These are phyloP conservation scores for Araneus ventricosus DNA, from an alignment of 1,140 invertebrate species.

Conservation along the genomic window DNA sequence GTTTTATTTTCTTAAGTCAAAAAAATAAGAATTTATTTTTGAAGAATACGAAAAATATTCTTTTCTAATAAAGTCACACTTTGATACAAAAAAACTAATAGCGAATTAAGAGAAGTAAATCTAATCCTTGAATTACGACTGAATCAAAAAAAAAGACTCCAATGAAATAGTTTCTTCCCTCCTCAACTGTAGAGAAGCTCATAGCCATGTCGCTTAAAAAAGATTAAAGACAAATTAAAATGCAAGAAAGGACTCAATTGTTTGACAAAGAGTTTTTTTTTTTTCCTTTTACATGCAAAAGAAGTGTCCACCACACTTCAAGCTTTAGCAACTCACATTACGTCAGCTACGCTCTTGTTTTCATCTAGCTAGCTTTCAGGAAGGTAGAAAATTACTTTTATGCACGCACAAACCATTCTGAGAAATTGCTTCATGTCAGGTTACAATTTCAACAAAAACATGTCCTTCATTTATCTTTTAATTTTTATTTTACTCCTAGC, in stretches of 20 bases:
- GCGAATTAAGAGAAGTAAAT: background rate
- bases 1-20: background rate
- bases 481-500: background rate
- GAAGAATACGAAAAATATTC: background rate
- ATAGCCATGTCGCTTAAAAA: background rate
- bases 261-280: conserved; percentile 41
- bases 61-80: background rate
- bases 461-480: background rate
- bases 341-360: background rate
- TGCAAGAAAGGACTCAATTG: conserved; percentile 38
- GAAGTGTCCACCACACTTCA: background rate
- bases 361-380: background rate
- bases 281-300: conserved; percentile 25
- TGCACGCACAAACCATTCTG: background rate
- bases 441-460: conserved; percentile 28
- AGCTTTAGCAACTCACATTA: conserved; percentile 16
- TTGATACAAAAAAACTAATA: background rate
- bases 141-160: background rate
- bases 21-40: background rate
- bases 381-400: conserved; percentile 8
- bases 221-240: conserved; percentile 4
- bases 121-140: background rate
- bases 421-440: conserved; percentile 22
- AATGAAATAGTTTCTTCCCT: background rate
- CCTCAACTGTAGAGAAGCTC: background rate